A percentile compares a stretch with the other conserved stretches of the same genome.
Evolutionary conservation across 2,888 invertebrate species (phyloP).

Genomic region (Orchesella flavescens): DNA sequence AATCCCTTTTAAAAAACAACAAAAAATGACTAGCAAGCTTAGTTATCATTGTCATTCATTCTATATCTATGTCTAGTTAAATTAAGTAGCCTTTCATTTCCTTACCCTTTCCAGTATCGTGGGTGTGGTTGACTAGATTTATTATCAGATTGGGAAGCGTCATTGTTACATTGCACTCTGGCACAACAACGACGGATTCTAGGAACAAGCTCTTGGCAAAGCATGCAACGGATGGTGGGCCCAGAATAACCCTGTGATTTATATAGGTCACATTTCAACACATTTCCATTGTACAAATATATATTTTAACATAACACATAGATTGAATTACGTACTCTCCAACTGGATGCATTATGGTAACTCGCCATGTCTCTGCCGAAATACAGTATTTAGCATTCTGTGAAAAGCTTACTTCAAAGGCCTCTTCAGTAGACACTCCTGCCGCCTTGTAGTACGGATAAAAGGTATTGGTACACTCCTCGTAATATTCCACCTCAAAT

Average conservation of each 20-base stretch:
- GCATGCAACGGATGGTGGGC: not conserved
- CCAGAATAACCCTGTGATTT: no score
- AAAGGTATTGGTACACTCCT: no score
- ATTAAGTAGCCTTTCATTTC: not conserved
- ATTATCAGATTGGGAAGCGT: constrained; percentile 78
- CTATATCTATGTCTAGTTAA: no score
- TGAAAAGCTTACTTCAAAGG: no score
- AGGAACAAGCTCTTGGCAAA: constrained; percentile 77
- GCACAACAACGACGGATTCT: constrained; percentile 82
- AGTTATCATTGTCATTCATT: not conserved
- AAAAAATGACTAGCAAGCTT: not conserved
- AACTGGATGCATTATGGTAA: no score
- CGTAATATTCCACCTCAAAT: no score
- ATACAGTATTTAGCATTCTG: no score
- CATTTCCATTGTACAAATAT: not conserved
- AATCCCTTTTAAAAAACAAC: constrained; percentile 28
- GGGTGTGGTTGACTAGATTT: constrained; percentile 79
- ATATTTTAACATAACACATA: not conserved
- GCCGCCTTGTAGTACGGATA: no score
- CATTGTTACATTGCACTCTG: constrained; percentile 75
- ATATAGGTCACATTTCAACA: not conserved
- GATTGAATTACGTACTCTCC: no score
- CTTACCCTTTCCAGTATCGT: constrained; percentile 72
- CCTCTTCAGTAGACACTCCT: no score
- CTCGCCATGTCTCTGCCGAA: no score